Conservation (phyloP, 2,113 vertebrate genomes). For the Epinephelus fuscoguttatus region DNA sequence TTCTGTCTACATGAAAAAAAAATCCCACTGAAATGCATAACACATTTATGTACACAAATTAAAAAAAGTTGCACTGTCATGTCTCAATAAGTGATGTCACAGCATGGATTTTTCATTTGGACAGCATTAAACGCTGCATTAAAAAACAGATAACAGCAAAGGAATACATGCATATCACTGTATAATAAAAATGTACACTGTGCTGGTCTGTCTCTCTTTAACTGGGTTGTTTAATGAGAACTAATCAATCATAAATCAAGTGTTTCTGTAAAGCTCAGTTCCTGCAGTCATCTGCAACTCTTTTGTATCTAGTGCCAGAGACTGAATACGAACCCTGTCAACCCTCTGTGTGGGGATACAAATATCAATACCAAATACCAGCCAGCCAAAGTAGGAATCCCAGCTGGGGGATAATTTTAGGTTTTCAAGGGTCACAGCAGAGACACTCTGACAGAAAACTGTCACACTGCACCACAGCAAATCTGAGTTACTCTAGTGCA, state of each 20-base stretch:
- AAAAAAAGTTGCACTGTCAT: too few relatives aligned
- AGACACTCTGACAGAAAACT: conserved; percentile 23
- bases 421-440: conserved; percentile 36
- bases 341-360: background rate
- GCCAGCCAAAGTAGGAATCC: conserved; percentile 21
- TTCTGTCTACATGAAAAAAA: too few relatives aligned
- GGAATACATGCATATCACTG: background rate
- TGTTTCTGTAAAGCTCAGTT: background rate
- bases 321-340: conserved; percentile 18
- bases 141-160: background rate
- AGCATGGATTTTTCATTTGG: background rate
- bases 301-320: background rate
- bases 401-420: conserved; percentile 64
- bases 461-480: conserved; percentile 4
- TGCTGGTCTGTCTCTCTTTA: background rate
- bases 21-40: too few relatives aligned
- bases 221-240: background rate
- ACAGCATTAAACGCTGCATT: background rate
- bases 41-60: background rate
- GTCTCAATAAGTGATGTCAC: background rate
- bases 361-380: conserved; percentile 42
- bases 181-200: background rate
- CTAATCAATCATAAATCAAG: background rate
- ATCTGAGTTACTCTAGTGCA: background rate
- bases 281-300: background rate